Base-by-base conservation (phyloP, 2,888 invertebrate species). In the Torymus aiolomorphi region DNA sequence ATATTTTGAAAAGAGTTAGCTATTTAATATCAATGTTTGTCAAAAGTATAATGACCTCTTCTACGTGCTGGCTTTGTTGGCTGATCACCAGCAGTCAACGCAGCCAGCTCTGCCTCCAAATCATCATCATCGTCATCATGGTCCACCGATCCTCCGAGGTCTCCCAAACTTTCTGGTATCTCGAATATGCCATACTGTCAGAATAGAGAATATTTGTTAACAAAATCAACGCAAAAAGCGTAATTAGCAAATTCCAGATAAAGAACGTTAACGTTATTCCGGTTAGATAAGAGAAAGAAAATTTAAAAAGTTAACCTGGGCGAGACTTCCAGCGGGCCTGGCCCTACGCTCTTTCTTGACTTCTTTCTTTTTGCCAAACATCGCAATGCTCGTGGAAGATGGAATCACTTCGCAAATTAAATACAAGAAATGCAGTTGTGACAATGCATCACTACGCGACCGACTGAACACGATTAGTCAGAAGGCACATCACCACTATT, bases 71-170 rank as follows among this genome's bases (percentile, higher is more conserved):
- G 82, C 76, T 71, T 83, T 2, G 24, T 82, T 70, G 85, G 88
- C 42, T 90, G 90, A 57, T 88, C 87, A 14, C 91, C 92, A 10
- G 91, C 91, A 83, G 91, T 91, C 78, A 97, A 92, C 0, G 95
- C 96, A 54, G 95, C 94, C 83, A 97, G 91, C 90, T 98, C 97
- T 0, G 96, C 97, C 89, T 97, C 97, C 82, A 97, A 91, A 87
- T 97, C 97, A 79, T 94, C 94, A 87, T 92, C 91, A 0, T 90
- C 93, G 81, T 92, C 92, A 85, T 93, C 93, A 86, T 93, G 93
- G 76, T 93, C 93, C 57, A 92, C 86, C 83, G 90, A 91, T 42
- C 89, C 91, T 57, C 92, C 93, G 70, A 93, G 92, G 80, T 94
- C 93, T 85, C 93, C 93, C 62, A 94, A 90, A 85, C 92, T 91